Evolutionary conservation across 1,140 invertebrate genomes (phyloP).

Genomic region (Drosophila aff.): DNA sequence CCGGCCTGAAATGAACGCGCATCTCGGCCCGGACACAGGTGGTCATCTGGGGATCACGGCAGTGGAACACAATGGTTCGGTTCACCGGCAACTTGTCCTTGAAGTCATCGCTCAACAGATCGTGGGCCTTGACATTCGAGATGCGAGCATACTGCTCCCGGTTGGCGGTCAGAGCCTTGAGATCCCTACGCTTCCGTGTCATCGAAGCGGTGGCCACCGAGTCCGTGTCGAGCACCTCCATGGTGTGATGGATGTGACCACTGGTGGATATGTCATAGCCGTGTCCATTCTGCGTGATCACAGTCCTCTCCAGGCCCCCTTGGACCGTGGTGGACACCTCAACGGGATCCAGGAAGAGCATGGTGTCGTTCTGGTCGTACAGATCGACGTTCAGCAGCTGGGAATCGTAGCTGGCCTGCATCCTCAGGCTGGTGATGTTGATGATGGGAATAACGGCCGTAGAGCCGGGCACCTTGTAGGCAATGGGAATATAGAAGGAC

Average conservation of each 20-base stretch:
- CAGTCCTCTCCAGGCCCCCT: conserved; percentile 28
- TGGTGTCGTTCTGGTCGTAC: conserved; percentile 72
- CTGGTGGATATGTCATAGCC: conserved; percentile 60
- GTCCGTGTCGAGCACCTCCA: conserved; percentile 50
- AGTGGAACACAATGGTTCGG: conserved; percentile 84
- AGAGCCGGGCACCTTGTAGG: conserved; percentile 58
- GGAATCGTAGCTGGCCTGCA: conserved; percentile 75
- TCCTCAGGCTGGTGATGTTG: conserved; percentile 65
- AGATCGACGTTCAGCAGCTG: conserved; percentile 66
- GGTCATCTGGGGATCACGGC: conserved; percentile 72
- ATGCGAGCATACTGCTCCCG: conserved; percentile 80
- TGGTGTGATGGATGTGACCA: conserved; percentile 55
- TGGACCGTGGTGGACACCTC: conserved; percentile 43
- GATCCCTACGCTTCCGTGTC: conserved; percentile 61
- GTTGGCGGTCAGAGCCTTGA: conserved; percentile 65
- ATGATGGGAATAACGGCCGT: conserved; percentile 66
- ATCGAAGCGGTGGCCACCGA: conserved; percentile 60
- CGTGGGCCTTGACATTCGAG: conserved; percentile 67
- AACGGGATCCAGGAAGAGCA: conserved; percentile 62
- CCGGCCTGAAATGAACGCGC: conserved; percentile 71
- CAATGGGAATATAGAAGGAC: conserved; percentile 73
- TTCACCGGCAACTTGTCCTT: conserved; percentile 77
- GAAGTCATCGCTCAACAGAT: conserved; percentile 74
- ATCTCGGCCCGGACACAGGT: conserved; percentile 74
- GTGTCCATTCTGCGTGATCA: conserved; percentile 49